A percentile compares a stretch with the other conserved stretches of the same genome.
phyloP scores from a whole-genome alignment of 1,140 invertebrate species.

The Meloidogyne hapla region DNA sequence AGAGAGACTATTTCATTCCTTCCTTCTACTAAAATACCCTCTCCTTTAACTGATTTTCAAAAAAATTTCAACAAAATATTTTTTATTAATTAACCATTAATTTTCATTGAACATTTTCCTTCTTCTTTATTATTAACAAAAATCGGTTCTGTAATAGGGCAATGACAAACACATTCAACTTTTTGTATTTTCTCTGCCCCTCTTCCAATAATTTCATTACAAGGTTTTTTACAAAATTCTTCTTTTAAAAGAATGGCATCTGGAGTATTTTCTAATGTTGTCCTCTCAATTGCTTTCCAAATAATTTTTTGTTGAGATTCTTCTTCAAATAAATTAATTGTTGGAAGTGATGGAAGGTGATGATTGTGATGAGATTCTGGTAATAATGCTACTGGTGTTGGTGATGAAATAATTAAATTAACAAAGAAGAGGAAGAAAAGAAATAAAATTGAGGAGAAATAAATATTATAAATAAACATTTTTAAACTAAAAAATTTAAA shows the following conservation, averaged over 20 bases:
- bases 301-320: neutral
- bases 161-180: constrained; percentile 22
- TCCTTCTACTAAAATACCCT: too few relatives aligned
- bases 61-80: neutral
- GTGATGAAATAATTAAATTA: neutral
- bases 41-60: too few relatives aligned
- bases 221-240: constrained; percentile 14
- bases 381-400: neutral
- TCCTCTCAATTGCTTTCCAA: neutral
- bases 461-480: too few relatives aligned
- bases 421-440: neutral
- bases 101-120: constrained; percentile 26
- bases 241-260: constrained; percentile 7
- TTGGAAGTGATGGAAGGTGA: neutral
- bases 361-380: neutral
- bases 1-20: too few relatives aligned
- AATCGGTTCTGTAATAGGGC: constrained; percentile 18
- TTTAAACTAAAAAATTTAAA: too few relatives aligned
- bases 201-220: constrained; percentile 16
- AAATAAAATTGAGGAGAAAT: too few relatives aligned
- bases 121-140: constrained; percentile 25
- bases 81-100: neutral
- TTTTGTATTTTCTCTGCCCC: neutral
- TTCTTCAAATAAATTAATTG: neutral
- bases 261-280: neutral